A percentile compares a stretch with the other conserved stretches of the same genome.
phyloP scores from a whole-genome alignment of 2,888 invertebrate genomes.

The Apotomis betuletana region DNA sequence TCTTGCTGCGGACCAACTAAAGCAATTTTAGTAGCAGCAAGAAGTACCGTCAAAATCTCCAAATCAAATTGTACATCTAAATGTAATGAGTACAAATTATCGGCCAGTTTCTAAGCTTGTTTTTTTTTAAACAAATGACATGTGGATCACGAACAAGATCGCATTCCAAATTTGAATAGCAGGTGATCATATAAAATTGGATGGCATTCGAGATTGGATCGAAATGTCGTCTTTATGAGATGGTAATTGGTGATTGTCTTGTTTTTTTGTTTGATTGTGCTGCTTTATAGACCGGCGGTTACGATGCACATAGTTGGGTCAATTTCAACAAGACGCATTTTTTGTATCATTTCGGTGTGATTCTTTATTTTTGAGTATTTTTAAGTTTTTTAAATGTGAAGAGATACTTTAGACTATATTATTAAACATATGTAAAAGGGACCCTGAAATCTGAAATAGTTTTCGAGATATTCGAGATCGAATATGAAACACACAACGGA shows the following conservation, averaged over 20 bases:
- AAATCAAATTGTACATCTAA: background rate
- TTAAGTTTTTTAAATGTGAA: no score
- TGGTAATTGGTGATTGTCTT: slow-evolving; percentile 43
- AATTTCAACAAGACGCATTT: no score
- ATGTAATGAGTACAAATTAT: slow-evolving; percentile 13
- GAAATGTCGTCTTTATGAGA: slow-evolving; percentile 43
- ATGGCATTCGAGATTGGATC: slow-evolving; percentile 44
- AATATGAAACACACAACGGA: no score
- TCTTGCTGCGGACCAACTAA: no score
- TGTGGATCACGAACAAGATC: slow-evolving; percentile 59
- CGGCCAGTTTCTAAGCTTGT: slow-evolving; percentile 15
- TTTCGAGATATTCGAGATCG: no score
- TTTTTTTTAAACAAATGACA: slow-evolving; percentile 51
- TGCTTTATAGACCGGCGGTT: slow-evolving; percentile 12
- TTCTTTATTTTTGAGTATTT: no score
- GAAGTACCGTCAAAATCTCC: no score
- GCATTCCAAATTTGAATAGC: slow-evolving; percentile 60
- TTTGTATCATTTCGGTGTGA: no score
- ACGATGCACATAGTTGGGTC: background rate
- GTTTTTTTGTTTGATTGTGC: slow-evolving; percentile 31
- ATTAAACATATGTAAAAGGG: no score
- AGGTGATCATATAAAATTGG: slow-evolving; percentile 56
- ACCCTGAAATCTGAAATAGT: no score
- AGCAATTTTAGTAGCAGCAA: no score
- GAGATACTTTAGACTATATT: no score